Evolutionary conservation across 2,888 invertebrate genomes (phyloP), one percentile per base, ranked within the genome.

Genomic region (Melipona bicolor): DNA sequence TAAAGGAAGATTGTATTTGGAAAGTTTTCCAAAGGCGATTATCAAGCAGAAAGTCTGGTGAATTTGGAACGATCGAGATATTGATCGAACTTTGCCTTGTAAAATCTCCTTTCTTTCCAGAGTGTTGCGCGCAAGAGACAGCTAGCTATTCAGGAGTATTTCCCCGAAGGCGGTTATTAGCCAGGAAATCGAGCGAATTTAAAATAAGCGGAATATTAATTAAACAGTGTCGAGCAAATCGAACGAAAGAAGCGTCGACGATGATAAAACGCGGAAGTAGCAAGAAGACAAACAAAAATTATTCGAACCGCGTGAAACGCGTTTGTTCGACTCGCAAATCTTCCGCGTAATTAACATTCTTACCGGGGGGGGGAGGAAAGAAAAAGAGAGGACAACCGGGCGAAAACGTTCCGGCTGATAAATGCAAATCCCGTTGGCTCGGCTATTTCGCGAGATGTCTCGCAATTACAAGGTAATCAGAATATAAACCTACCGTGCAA

Each of bases 401-500:
- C 56, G 64, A 68, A 77, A 77, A 84, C 65, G 32, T 75, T 61
- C 74, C 69, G 59, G 77, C 72, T 87, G 73, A 76, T 83, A 81
- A 83, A 85, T 85, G 87, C 76, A 83, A 79, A 85, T 88, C 81
- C 81, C 81, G 61, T 36, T 54, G 59, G 56, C 74, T 54, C 69
- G 62, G 76, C 72, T 81, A 76, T 79, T 75, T 65, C 85, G 62
- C 70, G 83, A 64, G 77, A 85, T 77, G 78, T 88, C 83, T 85
- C 85, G 81, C 77, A 64, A 83, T 84, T 87, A 85, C 80, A 85
- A 87, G 82, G 74, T 83, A 88, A 85, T 87, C 85, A 77, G 87
- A 79, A 87, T 87, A 85, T 81, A 81, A 88, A 77, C 67, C 65
- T 74, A 75, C 73, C 78, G 79, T 81, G 87, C 69, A 87, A 84